Evolutionary conservation across 2,113 vertebrate genomes (phyloP), one percentile per base, ranked within the genome.

Genomic region (Psilopsiagon aymara): DNA sequence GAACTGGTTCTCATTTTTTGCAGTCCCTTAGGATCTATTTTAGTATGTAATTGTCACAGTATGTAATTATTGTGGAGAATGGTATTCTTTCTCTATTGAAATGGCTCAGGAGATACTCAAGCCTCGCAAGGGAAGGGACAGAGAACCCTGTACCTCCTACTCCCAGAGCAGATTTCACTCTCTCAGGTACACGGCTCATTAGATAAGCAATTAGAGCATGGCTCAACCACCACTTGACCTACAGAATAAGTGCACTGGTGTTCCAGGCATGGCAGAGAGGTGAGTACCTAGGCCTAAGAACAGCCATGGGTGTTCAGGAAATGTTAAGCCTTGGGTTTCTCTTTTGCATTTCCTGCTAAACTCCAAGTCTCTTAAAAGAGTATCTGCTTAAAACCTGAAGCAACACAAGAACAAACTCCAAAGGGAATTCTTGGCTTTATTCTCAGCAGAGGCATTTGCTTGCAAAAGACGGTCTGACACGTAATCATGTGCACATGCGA

Each of bases 121-220:
- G 46, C 51, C 71, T 86, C 59, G 87, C 92, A 39, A 63, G 46
- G 43, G 49, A 81, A 92, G 41, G 81, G 67, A 64, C 37, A 84
- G 66, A 84, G 68, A 79, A 18, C 31, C n/a, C 33, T 11, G 24
- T 70, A 46, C 39, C 87, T 89, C 84, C 91, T 92, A 24, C 67
- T 90, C 63, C 68, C 68, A 68, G 63, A 69, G 82, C n/a, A 73
- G 51, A 59, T 87, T 53, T 47, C 49, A 13, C 39, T 70, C 28
- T 80, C 51, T 64, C 31, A 66, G 77, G 62, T 78, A 62, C 95
- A 88, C 31, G 90, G 68, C 29, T 75, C 66, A n/a, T 88, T 88
- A 82, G 51, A 51, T 27, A 51, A 79, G 52, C 47, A 84, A 39
- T 74, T 84, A 71, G 29, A 84, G 53, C 68, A 69, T 0, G 70